A percentile compares a stretch with the other conserved stretches of the same genome.
phyloP scores from a whole-genome alignment of 1,140 invertebrate genomes.

The Lordiphosa stackelbergi region DNA sequence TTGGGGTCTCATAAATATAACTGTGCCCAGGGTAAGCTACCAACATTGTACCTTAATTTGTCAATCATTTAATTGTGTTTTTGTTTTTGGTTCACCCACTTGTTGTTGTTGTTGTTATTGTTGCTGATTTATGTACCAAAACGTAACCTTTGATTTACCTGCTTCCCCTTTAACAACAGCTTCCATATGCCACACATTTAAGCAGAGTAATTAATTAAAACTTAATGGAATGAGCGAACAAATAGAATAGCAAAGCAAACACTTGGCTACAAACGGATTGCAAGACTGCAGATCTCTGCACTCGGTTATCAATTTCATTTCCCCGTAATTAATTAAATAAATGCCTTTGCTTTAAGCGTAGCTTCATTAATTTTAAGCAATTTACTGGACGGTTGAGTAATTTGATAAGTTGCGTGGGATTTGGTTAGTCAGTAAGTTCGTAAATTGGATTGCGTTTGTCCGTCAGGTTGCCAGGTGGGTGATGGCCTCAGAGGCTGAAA shows the following conservation, averaged over 20 bases:
- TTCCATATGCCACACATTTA: not conserved
- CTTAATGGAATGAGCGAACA: conserved; percentile 12
- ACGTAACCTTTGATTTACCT: too few relatives aligned
- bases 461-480: too few relatives aligned
- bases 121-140: conserved; percentile 6
- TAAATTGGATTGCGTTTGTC: too few relatives aligned
- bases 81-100: conserved; percentile 25
- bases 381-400: too few relatives aligned
- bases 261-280: conserved; percentile 20
- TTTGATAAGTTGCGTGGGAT: too few relatives aligned
- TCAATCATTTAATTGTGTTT: conserved; percentile 45
- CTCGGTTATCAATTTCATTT: conserved; percentile 8
- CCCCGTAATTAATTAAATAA: conserved; percentile 1
- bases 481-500: too few relatives aligned
- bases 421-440: too few relatives aligned
- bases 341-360: not conserved
- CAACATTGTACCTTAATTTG: conserved; percentile 51
- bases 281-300: conserved; percentile 1
- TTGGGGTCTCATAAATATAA: conserved; percentile 78
- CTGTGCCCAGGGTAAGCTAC: conserved; percentile 77
- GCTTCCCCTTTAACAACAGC: too few relatives aligned
- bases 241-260: conserved; percentile 23
- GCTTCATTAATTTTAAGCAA: conserved; percentile 2
- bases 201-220: conserved; percentile 24
- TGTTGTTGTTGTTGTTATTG: conserved; percentile 38